Base-by-base conservation (phyloP, 2,113 vertebrate species). In the Todiramphus chloris region DNA sequence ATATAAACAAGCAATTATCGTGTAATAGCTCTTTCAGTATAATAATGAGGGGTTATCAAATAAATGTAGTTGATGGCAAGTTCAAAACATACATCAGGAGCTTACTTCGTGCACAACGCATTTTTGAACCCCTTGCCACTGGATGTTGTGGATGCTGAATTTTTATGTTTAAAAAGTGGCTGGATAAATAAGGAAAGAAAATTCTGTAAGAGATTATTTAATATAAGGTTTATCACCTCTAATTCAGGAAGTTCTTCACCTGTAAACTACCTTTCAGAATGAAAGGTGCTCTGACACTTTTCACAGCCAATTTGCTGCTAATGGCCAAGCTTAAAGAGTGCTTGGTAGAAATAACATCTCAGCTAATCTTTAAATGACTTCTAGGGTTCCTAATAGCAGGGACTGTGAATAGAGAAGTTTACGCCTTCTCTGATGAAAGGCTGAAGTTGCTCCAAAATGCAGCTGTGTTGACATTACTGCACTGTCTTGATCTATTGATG, bases 311-410 rank as follows among this genome's bases (percentile, higher is more conserved):
- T 97, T 94, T 93, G 50, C 82, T 74, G 70, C 75, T 95, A 92
- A 93, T 67, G 78, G 84, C 44, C 55, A 62, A 73, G 24, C 48
- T 95, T 90, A 55, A 70, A 68, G 74, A 48, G 53, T 58, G n/a
- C 75, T 90, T 62, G 74, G 73, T 89, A 85, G 82, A 94, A 94
- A 93, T 84, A 94, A 89, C 81, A 80, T 83, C 92, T 93, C 89
- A 46, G 77, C 62, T 93, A 84, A 95, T 96, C 87, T 87, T 90
- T 87, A 93, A 96, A 94, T 85, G 62, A 66, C 81, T 87, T 76
- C 66, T 64, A 60, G 59, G 55, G 11, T 62, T 84, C 78, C 44
- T 89, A 92, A 51, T 35, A 62, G 74, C 84, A 58, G 58, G 50
- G 58, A 11, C 35, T 76, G 48, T 11, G 62, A 56, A 75, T 20